These are phyloP conservation scores for Tetrapedia diversipes DNA, from an alignment of 2,888 invertebrate genomes.

Conservation along the genomic window DNA sequence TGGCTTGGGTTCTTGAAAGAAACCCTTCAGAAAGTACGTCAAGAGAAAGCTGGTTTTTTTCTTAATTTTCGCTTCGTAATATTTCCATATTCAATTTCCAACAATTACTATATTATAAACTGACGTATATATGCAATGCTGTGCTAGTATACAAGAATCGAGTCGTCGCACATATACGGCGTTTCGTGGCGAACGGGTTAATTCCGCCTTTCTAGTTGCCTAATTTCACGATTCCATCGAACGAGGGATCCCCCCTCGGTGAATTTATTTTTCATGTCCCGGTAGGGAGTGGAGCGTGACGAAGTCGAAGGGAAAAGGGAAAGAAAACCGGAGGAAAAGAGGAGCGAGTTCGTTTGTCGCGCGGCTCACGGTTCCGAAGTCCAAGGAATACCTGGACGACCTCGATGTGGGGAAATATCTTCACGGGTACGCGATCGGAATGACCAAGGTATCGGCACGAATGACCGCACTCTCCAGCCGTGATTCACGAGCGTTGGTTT, in stretches of 20 bases:
- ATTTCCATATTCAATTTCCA: no score
- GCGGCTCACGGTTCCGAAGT: background rate
- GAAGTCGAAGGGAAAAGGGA: background rate
- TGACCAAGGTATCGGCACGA: conserved; percentile 9
- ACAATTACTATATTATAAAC: no score
- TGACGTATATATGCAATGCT: no score
- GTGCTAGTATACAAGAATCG: no score
- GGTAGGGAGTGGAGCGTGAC: background rate
- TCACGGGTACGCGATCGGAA: conserved; percentile 39
- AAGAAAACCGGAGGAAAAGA: background rate
- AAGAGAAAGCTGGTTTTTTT: no score
- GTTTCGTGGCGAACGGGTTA: background rate
- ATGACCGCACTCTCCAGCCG: background rate
- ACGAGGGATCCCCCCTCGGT: background rate
- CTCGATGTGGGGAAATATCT: conserved; percentile 54
- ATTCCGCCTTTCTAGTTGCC: conserved; percentile 36
- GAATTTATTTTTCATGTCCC: background rate
- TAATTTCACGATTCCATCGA: conserved; percentile 15
- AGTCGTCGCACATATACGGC: no score
- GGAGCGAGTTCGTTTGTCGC: background rate
- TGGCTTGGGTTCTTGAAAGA: no score
- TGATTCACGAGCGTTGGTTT: background rate
- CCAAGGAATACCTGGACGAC: conserved; percentile 34
- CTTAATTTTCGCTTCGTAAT: no score
- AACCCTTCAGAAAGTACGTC: no score